A percentile compares a stretch with the other conserved stretches of the same genome.
Conservation (phyloP, 2,797 vertebrate species). For the Lindbergichthys nudifrons region DNA sequence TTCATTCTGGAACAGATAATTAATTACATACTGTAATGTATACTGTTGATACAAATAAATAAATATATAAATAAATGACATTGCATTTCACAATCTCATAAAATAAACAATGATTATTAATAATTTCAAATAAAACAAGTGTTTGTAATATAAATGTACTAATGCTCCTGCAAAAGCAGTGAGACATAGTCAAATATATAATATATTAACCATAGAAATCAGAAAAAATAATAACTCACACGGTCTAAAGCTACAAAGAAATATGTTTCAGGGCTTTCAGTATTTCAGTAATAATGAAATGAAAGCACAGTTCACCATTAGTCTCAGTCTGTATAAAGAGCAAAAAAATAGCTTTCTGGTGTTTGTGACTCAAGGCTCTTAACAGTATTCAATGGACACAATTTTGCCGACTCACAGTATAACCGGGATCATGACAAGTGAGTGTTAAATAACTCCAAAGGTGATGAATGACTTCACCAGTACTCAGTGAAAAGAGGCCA, state of each 20-base stretch:
- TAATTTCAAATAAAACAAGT: neutral
- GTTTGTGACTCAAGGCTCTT: neutral
- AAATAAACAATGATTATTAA: neutral
- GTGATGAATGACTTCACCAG: neutral
- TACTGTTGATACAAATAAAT: neutral
- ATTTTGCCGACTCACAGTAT: neutral
- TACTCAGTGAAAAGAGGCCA: constrained; percentile 12
- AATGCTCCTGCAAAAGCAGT: neutral
- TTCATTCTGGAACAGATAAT: neutral
- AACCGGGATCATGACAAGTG: neutral
- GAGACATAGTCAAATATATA: neutral
- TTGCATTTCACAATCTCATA: neutral
- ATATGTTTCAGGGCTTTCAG: neutral
- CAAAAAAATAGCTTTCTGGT: neutral
- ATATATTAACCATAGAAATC: neutral
- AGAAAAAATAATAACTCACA: neutral
- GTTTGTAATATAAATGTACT: neutral
- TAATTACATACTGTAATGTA: neutral
- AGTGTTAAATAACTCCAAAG: constrained; percentile 23
- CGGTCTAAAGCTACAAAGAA: neutral
- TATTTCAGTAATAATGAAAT: constrained; percentile 7
- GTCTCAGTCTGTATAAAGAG: neutral
- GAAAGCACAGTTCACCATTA: neutral
- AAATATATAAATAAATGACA: neutral
- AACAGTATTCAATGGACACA: neutral